These are phyloP conservation scores for Embidobia sp. DNA, from an alignment of 2,888 invertebrate species.

Conservation along the genomic window DNA sequence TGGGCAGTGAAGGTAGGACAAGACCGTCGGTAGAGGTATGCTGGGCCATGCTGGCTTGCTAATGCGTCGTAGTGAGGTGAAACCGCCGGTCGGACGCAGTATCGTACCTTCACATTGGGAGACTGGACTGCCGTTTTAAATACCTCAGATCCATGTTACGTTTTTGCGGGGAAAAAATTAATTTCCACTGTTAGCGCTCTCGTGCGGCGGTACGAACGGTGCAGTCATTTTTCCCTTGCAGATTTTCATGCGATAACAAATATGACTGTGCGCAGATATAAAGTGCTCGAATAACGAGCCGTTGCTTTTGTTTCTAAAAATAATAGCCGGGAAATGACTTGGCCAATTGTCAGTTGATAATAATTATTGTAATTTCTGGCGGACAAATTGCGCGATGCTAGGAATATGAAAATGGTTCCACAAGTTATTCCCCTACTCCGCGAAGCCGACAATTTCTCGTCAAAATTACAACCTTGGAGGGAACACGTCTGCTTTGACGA, in stretches of 20 bases:
- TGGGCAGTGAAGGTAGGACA: constrained; percentile 69
- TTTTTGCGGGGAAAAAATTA: constrained; percentile 4
- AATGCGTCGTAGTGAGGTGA: constrained; percentile 73
- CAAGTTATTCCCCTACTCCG: background rate
- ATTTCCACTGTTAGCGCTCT: constrained; percentile 5
- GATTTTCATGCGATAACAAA: too few relatives aligned
- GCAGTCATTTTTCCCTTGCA: too few relatives aligned
- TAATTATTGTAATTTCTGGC: too few relatives aligned
- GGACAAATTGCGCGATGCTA: too few relatives aligned
- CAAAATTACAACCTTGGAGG: constrained; percentile 24
- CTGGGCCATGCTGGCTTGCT: constrained; percentile 67
- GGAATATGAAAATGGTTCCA: constrained; percentile 1
- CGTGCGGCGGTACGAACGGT: too few relatives aligned
- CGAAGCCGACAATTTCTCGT: constrained; percentile 9
- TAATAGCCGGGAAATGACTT: too few relatives aligned
- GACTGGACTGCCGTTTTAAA: constrained; percentile 46
- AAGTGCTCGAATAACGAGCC: too few relatives aligned
- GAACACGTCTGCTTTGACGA: constrained; percentile 30
- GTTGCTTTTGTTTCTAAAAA: too few relatives aligned
- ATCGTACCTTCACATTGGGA: constrained; percentile 61
- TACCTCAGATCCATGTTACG: constrained; percentile 32
- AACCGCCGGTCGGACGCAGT: constrained; percentile 62
- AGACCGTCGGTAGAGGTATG: constrained; percentile 68
- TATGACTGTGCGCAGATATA: too few relatives aligned
- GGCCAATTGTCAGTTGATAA: too few relatives aligned